These are phyloP conservation scores for Hermatobates lingyangjiaoensis DNA, from an alignment of 1,140 invertebrate species.

Conservation along the genomic window DNA sequence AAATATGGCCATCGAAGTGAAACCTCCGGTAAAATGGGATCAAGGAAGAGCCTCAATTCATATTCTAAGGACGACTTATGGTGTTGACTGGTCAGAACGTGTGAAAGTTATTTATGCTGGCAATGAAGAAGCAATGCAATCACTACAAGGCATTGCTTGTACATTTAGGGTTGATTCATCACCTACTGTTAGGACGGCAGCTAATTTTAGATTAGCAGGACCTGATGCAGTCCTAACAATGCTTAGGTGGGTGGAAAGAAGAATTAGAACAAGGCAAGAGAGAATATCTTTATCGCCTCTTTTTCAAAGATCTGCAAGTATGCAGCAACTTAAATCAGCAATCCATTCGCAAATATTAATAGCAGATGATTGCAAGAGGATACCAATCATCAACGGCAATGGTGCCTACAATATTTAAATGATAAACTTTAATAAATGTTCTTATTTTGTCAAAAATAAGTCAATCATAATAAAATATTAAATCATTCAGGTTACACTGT, in stretches of 20 bases:
- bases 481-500: too few relatives aligned
- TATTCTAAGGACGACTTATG: slow-evolving; percentile 71
- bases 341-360: slow-evolving; percentile 5
- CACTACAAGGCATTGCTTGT: slow-evolving; percentile 70
- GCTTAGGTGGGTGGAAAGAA: slow-evolving; percentile 73
- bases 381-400: too few relatives aligned
- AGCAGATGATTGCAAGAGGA: too few relatives aligned
- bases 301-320: slow-evolving; percentile 11
- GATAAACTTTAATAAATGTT: too few relatives aligned
- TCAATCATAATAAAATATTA: too few relatives aligned
- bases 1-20: slow-evolving; percentile 72
- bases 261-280: slow-evolving; percentile 54
- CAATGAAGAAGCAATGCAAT: slow-evolving; percentile 79
- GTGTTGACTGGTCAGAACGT: slow-evolving; percentile 76
- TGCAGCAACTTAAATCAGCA: slow-evolving; percentile 10
- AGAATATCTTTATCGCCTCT: slow-evolving; percentile 19
- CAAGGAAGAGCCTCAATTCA: slow-evolving; percentile 79
- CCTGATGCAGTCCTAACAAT: slow-evolving; percentile 74
- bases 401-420: too few relatives aligned
- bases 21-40: slow-evolving; percentile 76
- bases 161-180: slow-evolving; percentile 75
- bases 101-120: slow-evolving; percentile 79
- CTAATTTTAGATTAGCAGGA: slow-evolving; percentile 62
- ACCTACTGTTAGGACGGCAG: slow-evolving; percentile 63
- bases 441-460: too few relatives aligned